Evolutionary conservation across 92 coral and sea anemone species (phyloP).

Genomic region (Epizoanthus illoricatus): DNA sequence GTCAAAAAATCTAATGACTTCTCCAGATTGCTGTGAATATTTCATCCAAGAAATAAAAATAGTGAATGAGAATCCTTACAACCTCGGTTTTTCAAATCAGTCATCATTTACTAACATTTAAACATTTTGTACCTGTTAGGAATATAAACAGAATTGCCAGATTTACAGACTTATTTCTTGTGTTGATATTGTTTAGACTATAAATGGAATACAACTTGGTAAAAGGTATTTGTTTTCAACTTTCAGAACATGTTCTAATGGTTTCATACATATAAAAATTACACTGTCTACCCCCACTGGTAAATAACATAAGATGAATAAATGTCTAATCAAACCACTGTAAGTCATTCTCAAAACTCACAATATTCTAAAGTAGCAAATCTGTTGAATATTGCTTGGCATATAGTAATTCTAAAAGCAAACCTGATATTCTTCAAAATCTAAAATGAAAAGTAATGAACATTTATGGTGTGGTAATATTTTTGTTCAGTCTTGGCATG

Average conservation of each 20-base stretch:
- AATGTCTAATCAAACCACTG: background rate
- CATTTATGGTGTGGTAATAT: no score
- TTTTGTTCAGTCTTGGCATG: no score
- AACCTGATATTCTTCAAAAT: no score
- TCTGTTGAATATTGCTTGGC: background rate
- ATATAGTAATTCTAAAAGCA: no score
- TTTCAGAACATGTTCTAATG: background rate
- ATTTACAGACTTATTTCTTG: background rate
- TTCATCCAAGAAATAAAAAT: background rate
- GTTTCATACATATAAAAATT: background rate
- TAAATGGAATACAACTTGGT: slow-evolving; percentile 1
- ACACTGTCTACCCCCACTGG: background rate
- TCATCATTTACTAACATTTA: background rate
- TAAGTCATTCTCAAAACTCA: background rate
- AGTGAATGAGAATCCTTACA: background rate
- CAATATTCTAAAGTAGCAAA: background rate
- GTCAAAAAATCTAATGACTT: background rate
- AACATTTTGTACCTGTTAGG: no score
- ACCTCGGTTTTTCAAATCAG: background rate
- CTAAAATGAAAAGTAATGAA: no score
- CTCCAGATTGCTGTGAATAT: background rate
- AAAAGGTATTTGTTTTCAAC: background rate
- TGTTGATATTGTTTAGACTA: slow-evolving; percentile 2
- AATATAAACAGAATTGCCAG: background rate
- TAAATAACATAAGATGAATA: background rate